phyloP scores from a whole-genome alignment of 2,888 invertebrate species.

The Drosophila demipolita region DNA sequence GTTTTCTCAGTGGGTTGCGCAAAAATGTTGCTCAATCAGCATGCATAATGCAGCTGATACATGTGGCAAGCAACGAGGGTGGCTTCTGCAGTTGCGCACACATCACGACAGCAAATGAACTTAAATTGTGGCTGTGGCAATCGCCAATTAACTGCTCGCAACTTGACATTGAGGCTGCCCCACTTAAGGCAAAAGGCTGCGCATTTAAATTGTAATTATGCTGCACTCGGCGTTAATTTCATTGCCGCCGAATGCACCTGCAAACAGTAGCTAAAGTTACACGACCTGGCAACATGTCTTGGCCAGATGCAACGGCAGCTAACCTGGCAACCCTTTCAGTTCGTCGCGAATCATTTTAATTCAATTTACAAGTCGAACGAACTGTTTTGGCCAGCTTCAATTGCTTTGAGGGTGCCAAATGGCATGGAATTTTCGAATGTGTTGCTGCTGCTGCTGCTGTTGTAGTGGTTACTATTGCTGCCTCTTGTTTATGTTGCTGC shows the following conservation, averaged over 20 bases:
- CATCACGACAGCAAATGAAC: constrained; percentile 37
- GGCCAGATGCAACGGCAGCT: constrained; percentile 7
- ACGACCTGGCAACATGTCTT: constrained; percentile 16
- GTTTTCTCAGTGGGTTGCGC: constrained; percentile 81
- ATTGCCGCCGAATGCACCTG: constrained; percentile 57
- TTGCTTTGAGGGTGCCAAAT: constrained; percentile 75
- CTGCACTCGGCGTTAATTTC: constrained; percentile 75
- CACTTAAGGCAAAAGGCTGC: constrained; percentile 55
- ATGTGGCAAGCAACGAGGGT: constrained; percentile 66
- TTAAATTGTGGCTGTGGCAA: constrained; percentile 58
- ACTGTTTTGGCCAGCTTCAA: constrained; percentile 51
- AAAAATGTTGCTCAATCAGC: constrained; percentile 81
- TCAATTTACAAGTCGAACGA: constrained; percentile 79
- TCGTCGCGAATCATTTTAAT: constrained; percentile 77
- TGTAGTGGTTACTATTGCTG: constrained; percentile 23
- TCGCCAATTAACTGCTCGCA: constrained; percentile 67
- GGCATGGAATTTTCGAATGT: constrained; percentile 75
- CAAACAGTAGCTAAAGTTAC: constrained; percentile 61
- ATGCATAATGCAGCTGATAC: constrained; percentile 75
- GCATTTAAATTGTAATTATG: constrained; percentile 79
- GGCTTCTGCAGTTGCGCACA: constrained; percentile 66
- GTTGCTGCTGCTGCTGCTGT: constrained; percentile 46
- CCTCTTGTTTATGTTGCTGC: constrained; percentile 31
- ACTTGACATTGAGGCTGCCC: constrained; percentile 71
- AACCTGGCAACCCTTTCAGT: constrained; percentile 44